Evolutionary conservation across 2,888 invertebrate genomes (phyloP).

Genomic region (Leptopterna dolabrata): DNA sequence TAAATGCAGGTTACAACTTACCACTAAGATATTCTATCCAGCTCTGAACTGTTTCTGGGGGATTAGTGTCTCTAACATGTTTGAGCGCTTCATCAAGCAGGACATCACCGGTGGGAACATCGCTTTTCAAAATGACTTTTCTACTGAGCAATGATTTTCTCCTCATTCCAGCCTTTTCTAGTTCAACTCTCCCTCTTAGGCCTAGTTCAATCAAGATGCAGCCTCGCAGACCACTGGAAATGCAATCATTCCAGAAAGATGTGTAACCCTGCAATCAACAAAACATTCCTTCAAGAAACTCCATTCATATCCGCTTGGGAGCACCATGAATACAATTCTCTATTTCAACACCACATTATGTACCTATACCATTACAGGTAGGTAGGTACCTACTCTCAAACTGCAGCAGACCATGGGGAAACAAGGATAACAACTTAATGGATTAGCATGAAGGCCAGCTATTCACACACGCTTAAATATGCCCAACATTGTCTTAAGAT

Average conservation of each 20-base stretch:
- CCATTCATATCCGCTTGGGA: background rate
- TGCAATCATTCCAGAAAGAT: conserved; percentile 99
- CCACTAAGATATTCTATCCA: conserved; percentile 99
- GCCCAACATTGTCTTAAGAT: too few relatives aligned
- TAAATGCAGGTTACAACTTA: conserved; percentile 70
- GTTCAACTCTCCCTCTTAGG: conserved; percentile 91
- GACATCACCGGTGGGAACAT: conserved; percentile 97
- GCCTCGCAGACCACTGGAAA: conserved; percentile 97
- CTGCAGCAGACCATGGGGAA: too few relatives aligned
- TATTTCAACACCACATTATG: too few relatives aligned
- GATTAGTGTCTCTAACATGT: conserved; percentile 98
- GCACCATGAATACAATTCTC: too few relatives aligned
- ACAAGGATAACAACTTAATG: too few relatives aligned
- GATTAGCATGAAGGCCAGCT: too few relatives aligned
- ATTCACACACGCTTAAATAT: too few relatives aligned
- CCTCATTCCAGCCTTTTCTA: conserved; percentile 97
- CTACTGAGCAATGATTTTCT: conserved; percentile 90
- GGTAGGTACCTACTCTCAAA: too few relatives aligned
- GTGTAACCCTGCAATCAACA: conserved; percentile 85
- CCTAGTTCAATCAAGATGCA: conserved; percentile 98
- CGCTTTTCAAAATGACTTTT: conserved; percentile 83
- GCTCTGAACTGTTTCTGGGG: conserved; percentile 96
- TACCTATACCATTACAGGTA: too few relatives aligned
- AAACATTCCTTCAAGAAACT: background rate
- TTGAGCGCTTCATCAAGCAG: conserved; percentile 93